Evolutionary conservation across 2,113 vertebrate species (phyloP), one percentile per base, ranked within the genome.

Genomic region (Heloderma charlesbogerti): DNA sequence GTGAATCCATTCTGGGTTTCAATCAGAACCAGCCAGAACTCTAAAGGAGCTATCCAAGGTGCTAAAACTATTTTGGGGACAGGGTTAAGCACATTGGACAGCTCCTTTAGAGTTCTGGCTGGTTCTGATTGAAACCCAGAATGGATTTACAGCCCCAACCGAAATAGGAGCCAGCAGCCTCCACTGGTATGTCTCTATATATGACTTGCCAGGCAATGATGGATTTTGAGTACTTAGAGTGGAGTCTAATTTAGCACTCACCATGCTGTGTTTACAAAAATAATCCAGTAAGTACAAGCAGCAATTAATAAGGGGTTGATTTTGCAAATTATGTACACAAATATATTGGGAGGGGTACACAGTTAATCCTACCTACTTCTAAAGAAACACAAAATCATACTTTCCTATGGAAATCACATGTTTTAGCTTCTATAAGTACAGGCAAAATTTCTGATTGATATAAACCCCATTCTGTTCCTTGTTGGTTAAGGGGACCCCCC

Each of bases 341-440:
- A 85, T 40, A 27, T 0, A 18, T 66, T 72, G 1, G 63, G 92
- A 82, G n/a, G 60, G 45, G 18, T 29, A 8, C 31, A 51, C 6
- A 43, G 9, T 27, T 48, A 16, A 66, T 63, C 5, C 20, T 63
- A 45, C 75, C 88, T 84, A 90, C 83, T 20, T 84, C 16, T 6
- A 71, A 69, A 81, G 82, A 90, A 54, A 81, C 4, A 81, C 43
- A 51, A 79, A 54, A 22, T 29, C 48, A 51, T 15, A n/a, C 31
- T 2, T 80, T 34, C 29, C 10, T 51, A 16, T 10, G 20, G 78
- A 48, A 80, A 79, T 29, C 48, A 43, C 12, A 45, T 48, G 43
- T 10, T 9, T 79, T 48, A 79, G 43, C 67, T 69, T 75, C 71
- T 89, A 88, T 72, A 5, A 18, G 37, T 87, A 84, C 43, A 45